Evolutionary conservation across 2,888 invertebrate genomes (phyloP).

Genomic region (Liopterus haemorrhoidalis): DNA sequence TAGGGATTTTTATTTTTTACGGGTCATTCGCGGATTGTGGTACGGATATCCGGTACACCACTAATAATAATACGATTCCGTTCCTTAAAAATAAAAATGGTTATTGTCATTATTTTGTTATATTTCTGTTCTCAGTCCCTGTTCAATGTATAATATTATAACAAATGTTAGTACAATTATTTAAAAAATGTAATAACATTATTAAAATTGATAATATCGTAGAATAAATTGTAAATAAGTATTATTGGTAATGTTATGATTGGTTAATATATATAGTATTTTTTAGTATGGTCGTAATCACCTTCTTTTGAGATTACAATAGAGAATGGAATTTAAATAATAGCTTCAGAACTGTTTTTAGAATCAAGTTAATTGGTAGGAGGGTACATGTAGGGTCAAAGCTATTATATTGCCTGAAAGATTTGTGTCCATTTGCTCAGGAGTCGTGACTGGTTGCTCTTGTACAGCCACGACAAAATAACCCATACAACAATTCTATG

Average conservation of each 20-base stretch:
- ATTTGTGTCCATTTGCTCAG: constrained; percentile 28
- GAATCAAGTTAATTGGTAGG: constrained; percentile 44
- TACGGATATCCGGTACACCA: too few species aligned
- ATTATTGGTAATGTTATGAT: too few species aligned
- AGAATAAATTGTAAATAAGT: too few species aligned
- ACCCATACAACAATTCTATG: too few species aligned
- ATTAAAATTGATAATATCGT: too few species aligned
- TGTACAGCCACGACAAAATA: constrained; percentile 1
- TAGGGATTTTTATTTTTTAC: too few species aligned
- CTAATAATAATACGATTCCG: not conserved
- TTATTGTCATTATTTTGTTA: constrained; percentile 16
- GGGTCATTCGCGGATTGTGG: too few species aligned
- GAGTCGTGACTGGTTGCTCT: constrained; percentile 18
- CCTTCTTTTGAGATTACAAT: constrained; percentile 43
- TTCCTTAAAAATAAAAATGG: constrained; percentile 15
- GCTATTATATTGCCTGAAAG: constrained; percentile 19
- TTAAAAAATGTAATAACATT: too few species aligned
- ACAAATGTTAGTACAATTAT: too few species aligned
- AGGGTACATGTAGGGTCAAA: constrained; percentile 29
- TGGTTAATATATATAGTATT: too few species aligned
- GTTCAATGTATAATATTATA: too few species aligned
- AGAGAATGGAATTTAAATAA: constrained; percentile 46
- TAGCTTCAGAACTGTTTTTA: constrained; percentile 40
- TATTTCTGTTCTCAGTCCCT: too few species aligned
- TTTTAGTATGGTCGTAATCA: constrained; percentile 43